Conservation (phyloP, 1,140 invertebrate species). For the Antheraea pernyi region DNA sequence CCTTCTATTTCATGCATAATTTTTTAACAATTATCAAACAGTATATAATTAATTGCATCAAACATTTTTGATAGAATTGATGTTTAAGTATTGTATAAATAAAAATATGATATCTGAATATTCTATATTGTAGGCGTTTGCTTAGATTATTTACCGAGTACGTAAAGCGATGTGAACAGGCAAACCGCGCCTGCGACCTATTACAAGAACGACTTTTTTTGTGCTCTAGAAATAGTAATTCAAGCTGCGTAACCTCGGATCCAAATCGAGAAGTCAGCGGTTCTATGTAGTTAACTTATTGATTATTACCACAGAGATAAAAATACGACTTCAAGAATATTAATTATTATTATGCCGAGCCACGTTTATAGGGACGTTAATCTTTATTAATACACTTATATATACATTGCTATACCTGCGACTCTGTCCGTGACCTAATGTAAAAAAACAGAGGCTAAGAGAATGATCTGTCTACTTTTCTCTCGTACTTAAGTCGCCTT, state of each 20-base stretch:
- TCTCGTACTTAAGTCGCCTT: no score
- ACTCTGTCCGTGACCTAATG: no score
- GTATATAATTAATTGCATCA: no score
- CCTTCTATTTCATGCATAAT: no score
- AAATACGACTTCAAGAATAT: not conserved
- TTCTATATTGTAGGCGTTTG: not conserved
- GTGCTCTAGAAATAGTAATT: constrained; percentile 18
- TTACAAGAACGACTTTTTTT: constrained; percentile 20
- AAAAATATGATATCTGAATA: not conserved
- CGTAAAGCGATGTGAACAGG: not conserved
- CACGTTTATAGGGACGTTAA: no score
- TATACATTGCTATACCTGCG: no score
- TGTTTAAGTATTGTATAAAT: no score
- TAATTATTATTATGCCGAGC: not conserved
- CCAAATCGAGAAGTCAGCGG: constrained; percentile 11
- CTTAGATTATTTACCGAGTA: not conserved
- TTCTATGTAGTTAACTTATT: not conserved
- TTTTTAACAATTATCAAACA: no score
- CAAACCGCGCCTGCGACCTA: not conserved
- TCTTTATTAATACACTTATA: no score
- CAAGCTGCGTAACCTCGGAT: constrained; percentile 18
- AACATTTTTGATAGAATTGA: no score
- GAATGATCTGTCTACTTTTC: no score
- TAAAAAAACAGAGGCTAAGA: no score
- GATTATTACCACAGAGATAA: not conserved